phyloP scores from a whole-genome alignment of 2,113 vertebrate species.

The Micromys minutus region DNA sequence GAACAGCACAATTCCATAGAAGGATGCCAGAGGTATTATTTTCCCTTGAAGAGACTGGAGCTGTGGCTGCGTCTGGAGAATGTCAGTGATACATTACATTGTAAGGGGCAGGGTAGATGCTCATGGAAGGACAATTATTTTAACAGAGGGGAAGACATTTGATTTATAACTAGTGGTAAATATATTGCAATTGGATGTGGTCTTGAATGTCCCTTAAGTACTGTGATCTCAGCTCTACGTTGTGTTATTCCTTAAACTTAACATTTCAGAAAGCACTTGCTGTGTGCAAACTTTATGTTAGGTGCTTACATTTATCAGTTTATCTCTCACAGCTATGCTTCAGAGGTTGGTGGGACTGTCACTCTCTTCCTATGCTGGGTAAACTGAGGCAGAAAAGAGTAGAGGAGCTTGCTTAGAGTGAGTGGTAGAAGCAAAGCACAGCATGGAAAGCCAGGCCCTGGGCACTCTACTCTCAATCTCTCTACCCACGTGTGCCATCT shows the following conservation, averaged over 20 bases:
- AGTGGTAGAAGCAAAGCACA: neutral
- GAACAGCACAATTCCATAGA: neutral
- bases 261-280: conserved; percentile 1
- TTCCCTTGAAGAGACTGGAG: neutral
- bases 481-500: neutral
- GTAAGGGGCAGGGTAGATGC: neutral
- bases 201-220: neutral
- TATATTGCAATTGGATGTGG: neutral
- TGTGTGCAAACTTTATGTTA: neutral
- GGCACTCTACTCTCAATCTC: neutral
- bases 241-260: neutral
- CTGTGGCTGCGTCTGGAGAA: neutral
- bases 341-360: neutral
- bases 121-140: neutral
- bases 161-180: neutral
- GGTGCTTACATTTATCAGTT: neutral
- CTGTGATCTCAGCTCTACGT: neutral
- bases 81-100: neutral
- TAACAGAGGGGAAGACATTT: neutral
- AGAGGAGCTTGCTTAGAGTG: neutral
- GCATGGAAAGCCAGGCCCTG: neutral
- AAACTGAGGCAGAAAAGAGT: neutral
- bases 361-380: neutral
- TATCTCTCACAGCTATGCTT: neutral
- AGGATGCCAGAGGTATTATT: neutral